phyloP scores from a whole-genome alignment of 2,888 invertebrate genomes.

The Ischnura elegans region DNA sequence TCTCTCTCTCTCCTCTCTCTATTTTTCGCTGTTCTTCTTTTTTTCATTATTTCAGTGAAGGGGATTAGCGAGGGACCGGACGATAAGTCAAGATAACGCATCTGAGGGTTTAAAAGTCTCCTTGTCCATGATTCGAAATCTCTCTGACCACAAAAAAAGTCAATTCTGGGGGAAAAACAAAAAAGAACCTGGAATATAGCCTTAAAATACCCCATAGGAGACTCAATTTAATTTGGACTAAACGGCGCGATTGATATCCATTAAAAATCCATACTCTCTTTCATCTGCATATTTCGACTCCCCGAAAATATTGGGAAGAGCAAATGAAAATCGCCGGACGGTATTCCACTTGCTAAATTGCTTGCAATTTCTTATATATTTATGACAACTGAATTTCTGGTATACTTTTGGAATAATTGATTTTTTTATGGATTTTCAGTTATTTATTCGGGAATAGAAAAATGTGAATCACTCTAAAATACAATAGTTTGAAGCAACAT shows the following conservation, averaged over 20 bases:
- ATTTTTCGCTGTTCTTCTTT: neutral
- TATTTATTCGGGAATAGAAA: too few relatives aligned
- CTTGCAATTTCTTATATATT: too few relatives aligned
- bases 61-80: neutral
- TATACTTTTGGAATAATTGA: too few relatives aligned
- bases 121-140: neutral
- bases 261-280: neutral
- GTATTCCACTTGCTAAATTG: too few relatives aligned
- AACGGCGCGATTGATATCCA: neutral
- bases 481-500: too few relatives aligned
- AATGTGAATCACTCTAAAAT: too few relatives aligned
- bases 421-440: too few relatives aligned
- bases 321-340: too few relatives aligned
- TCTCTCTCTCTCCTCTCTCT: neutral
- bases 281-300: neutral
- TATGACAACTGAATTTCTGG: too few relatives aligned
- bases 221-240: neutral
- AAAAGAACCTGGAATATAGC: neutral
- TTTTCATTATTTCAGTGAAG: neutral
- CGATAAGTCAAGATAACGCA: slow-evolving; percentile 15
- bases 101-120: neutral
- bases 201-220: neutral
- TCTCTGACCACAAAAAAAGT: neutral
- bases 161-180: too few relatives aligned
- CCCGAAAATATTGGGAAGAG: too few relatives aligned